A percentile compares a stretch with the other conserved stretches of the same genome.
Evolutionary conservation across 2,797 vertebrate genomes (phyloP).

Genomic region (Carduelis carduelis): DNA sequence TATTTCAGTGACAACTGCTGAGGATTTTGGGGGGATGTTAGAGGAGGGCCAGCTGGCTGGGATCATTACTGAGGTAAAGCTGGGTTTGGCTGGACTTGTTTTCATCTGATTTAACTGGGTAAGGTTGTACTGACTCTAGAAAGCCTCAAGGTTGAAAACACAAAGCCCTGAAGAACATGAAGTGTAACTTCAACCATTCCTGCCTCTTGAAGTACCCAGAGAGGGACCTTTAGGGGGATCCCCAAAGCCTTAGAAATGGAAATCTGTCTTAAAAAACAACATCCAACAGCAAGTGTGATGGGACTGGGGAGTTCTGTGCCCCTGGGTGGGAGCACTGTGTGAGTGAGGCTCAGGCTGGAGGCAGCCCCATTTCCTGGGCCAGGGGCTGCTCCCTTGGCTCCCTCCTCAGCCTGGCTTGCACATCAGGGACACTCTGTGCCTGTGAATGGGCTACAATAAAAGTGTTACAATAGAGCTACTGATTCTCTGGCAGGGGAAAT

Average conservation of each 20-base stretch:
- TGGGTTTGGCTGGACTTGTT: not conserved
- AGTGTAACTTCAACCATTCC: not conserved
- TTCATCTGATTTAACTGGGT: not conserved
- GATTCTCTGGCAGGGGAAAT: not conserved
- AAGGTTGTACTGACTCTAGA: not conserved
- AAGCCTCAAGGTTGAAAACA: not conserved
- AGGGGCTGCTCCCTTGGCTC: not conserved
- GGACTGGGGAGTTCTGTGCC: not conserved
- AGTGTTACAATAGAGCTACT: not conserved
- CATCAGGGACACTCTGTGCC: not conserved
- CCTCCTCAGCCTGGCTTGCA: not conserved
- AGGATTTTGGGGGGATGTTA: not conserved
- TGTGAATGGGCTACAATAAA: not conserved
- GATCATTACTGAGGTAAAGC: not conserved
- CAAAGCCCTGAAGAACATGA: not conserved
- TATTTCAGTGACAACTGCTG: not conserved
- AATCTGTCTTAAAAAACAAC: rapidly evolving
- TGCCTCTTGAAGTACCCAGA: not conserved
- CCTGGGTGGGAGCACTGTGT: not conserved
- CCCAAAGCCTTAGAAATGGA: not conserved
- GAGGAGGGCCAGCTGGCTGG: not conserved
- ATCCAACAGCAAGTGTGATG: not conserved
- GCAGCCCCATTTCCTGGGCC: rapidly evolving
- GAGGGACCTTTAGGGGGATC: no score
- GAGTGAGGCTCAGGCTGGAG: not conserved